phyloP scores from a whole-genome alignment of 2,797 vertebrate species.

The Dermochelys coriacea region DNA sequence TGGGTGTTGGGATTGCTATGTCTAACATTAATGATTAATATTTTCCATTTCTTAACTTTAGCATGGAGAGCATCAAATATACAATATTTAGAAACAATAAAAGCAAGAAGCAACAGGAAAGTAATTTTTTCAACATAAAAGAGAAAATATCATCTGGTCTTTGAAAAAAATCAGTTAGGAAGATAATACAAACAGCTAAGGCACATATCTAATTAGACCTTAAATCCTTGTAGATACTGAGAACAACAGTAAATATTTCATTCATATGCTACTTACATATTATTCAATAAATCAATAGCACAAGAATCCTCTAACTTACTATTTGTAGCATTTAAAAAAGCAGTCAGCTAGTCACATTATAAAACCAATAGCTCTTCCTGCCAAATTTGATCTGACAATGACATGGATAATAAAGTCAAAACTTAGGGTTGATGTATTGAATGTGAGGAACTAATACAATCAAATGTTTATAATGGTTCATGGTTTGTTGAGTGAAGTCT shows the following conservation, averaged over 20 bases:
- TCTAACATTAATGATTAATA: background rate
- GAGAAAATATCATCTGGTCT: background rate
- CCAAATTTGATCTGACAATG: background rate
- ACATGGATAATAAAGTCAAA: background rate
- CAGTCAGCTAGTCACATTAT: background rate
- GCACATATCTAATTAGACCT: background rate
- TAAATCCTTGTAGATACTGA: too few species aligned
- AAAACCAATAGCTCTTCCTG: background rate
- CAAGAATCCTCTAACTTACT: background rate
- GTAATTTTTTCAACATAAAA: background rate
- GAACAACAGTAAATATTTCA: background rate
- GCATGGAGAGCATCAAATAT: background rate
- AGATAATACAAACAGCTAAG: background rate
- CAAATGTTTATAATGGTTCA: background rate
- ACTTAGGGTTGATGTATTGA: background rate
- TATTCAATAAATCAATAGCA: background rate
- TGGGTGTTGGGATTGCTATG: rapidly evolving
- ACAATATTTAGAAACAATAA: background rate
- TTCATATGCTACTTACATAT: slow-evolving; percentile 17
- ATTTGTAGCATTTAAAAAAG: background rate
- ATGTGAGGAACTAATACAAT: background rate
- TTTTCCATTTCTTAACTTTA: background rate
- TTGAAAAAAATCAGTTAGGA: background rate
- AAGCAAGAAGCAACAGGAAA: background rate
- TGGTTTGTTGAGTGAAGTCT: background rate